Evolutionary conservation across 2,888 invertebrate genomes (phyloP), one percentile per base, ranked within the genome.

Genomic region (Drosophila testacea): DNA sequence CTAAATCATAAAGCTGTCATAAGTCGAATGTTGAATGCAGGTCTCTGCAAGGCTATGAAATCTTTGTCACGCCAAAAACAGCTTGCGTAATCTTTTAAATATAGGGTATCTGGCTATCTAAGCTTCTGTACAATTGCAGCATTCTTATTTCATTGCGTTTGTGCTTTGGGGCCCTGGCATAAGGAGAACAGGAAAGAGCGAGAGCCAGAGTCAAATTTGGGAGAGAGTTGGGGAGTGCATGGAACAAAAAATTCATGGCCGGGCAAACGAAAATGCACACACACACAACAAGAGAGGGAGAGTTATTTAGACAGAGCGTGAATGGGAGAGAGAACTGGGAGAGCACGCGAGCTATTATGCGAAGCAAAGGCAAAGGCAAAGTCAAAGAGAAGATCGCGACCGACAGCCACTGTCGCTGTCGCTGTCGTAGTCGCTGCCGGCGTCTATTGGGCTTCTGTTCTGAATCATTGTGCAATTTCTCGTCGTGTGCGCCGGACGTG

Each of bases 401-500:
- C 55, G 48, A 57, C 47, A 51, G 28, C 22, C 13, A 44, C 56
- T 30, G 54, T 48, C 30, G 36, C 54, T 10, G 41, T 42, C 16
- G 54, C 47, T n/a, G 34, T 34, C 44, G 44, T 27, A 11, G 27
- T 32, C 11, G 59, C 60, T 57, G 69, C 63, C 50, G 79, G 71
- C 65, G 63, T 41, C 47, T 30, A 32, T 55, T 52, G 42, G 77
- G 61, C 71, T 69, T 68, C 73, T 71, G 74, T 71, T 78, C 75
- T 77, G 73, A 80, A 77, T 88, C 89, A 89, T 90, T 89, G 78
- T 81, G 81, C 85, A 82, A 83, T 87, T 87, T 87, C 70, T 71
- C 68, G 79, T 85, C 81, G 81, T 73, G 72, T 59, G 64, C 74
- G 77, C 61, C 82, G 85, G 90, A 83, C 79, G 83, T 81, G 74